Percentiles rank a stretch among this genome's conserved stretches.
phyloP scores from a whole-genome alignment of 2,797 vertebrate genomes.

The Hypotaenidia philippensis region DNA sequence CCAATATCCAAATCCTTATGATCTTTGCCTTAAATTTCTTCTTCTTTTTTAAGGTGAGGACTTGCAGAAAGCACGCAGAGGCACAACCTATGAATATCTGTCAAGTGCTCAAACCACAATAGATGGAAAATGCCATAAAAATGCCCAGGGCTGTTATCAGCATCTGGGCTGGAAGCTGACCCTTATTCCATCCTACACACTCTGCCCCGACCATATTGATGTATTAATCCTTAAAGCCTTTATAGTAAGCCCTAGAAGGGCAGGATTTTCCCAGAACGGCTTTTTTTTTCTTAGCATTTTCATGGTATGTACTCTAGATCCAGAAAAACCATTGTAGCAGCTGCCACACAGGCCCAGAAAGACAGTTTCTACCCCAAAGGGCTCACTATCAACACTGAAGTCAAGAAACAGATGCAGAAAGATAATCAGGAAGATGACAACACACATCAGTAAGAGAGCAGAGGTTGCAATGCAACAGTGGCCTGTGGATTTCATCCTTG shows the following conservation, averaged over 20 bases:
- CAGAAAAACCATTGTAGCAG: not conserved
- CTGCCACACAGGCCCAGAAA: not conserved
- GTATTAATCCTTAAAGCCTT: not conserved
- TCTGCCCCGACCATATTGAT: not conserved
- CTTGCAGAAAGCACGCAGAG: not conserved
- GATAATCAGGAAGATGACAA: not conserved
- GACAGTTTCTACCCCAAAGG: not conserved
- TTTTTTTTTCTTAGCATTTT: not conserved
- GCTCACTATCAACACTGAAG: fast-evolving
- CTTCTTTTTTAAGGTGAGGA: not conserved
- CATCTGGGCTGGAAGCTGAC: not conserved
- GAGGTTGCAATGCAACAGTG: not conserved
- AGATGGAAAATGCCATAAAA: not conserved
- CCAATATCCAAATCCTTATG: not conserved
- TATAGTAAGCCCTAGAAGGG: not conserved
- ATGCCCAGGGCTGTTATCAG: not conserved
- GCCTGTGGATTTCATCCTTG: not conserved
- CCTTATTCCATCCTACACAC: not conserved
- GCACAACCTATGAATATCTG: not conserved
- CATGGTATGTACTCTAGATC: not conserved
- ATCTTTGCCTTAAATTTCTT: not conserved
- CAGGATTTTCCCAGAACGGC: not conserved
- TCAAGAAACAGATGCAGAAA: not conserved
- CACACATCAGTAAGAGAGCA: not conserved
- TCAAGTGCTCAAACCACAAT: not conserved